phyloP scores from a whole-genome alignment of 1,140 invertebrate species.

The Apolygus lucorum region DNA sequence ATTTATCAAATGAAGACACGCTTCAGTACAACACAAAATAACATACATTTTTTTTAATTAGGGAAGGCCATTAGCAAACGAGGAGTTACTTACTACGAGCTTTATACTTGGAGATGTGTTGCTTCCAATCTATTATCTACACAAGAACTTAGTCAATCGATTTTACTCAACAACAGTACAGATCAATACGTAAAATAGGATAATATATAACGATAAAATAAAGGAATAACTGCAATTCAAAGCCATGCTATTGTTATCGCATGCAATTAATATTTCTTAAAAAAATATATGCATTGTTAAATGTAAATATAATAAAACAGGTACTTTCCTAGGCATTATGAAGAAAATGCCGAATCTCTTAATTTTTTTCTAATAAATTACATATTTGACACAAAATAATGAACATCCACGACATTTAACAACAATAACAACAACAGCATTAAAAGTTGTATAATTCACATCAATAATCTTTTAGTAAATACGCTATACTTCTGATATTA shows the following conservation, averaged over 20 bases:
- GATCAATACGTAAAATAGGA: not conserved
- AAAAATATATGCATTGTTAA: conserved; percentile 8
- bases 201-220: not conserved
- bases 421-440: conserved; percentile 13
- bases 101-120: too few relatives aligned
- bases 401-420: conserved; percentile 11
- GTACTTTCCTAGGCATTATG: conserved; percentile 12
- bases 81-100: too few relatives aligned
- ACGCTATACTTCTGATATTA: not conserved
- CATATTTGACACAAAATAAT: conserved; percentile 12
- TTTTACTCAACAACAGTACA: too few relatives aligned
- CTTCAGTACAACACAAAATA: too few relatives aligned
- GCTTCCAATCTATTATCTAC: too few relatives aligned
- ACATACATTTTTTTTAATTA: too few relatives aligned
- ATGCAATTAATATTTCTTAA: not conserved
- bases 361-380: not conserved
- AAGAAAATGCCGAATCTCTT: conserved; percentile 5
- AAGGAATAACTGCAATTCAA: not conserved
- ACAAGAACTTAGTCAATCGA: too few relatives aligned
- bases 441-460: not conserved
- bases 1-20: too few relatives aligned
- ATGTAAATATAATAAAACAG: conserved; percentile 11
- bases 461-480: conserved; percentile 1
- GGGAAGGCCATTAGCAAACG: too few relatives aligned
- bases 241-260: not conserved